These are phyloP conservation scores for Lordiphosa collinella DNA, from an alignment of 1,140 invertebrate genomes.

Conservation along the genomic window DNA sequence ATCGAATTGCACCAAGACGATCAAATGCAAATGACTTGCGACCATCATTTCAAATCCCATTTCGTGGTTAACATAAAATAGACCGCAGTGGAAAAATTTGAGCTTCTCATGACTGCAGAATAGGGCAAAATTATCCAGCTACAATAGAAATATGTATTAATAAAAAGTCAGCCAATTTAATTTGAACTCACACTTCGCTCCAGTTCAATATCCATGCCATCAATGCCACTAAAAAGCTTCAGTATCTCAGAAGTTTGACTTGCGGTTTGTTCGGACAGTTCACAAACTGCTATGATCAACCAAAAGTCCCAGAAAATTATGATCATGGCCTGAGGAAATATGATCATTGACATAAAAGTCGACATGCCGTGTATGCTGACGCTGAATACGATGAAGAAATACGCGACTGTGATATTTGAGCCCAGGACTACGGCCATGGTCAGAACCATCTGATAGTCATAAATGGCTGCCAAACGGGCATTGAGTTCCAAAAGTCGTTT, in stretches of 20 bases:
- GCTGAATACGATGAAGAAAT: conserved; percentile 20
- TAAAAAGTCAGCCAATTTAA: neutral
- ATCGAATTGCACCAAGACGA: conserved; percentile 55
- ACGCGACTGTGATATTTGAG: conserved; percentile 19
- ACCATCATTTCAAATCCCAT: conserved; percentile 49
- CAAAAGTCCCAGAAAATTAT: conserved; percentile 46
- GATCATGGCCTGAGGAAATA: conserved; percentile 17
- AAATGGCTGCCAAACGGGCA: conserved; percentile 13
- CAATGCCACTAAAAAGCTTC: conserved; percentile 26
- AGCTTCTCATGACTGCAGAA: conserved; percentile 38
- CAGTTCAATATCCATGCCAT: conserved; percentile 8
- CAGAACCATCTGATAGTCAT: conserved; percentile 27
- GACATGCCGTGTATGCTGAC: neutral
- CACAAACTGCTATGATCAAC: conserved; percentile 37
- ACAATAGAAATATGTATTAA: neutral
- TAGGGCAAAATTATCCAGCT: conserved; percentile 37
- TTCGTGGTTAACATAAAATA: conserved; percentile 39
- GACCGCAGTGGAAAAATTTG: conserved; percentile 21
- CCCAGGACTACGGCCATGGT: conserved; percentile 13
- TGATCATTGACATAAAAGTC: neutral
- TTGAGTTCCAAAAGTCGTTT: conserved; percentile 15
- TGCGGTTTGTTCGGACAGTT: conserved; percentile 16
- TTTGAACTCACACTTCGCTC: conserved; percentile 22
- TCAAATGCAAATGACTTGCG: conserved; percentile 27
- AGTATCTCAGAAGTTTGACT: conserved; percentile 26